phyloP scores from a whole-genome alignment of 2,888 invertebrate species.

The Dyspetes luteomarginatus region DNA sequence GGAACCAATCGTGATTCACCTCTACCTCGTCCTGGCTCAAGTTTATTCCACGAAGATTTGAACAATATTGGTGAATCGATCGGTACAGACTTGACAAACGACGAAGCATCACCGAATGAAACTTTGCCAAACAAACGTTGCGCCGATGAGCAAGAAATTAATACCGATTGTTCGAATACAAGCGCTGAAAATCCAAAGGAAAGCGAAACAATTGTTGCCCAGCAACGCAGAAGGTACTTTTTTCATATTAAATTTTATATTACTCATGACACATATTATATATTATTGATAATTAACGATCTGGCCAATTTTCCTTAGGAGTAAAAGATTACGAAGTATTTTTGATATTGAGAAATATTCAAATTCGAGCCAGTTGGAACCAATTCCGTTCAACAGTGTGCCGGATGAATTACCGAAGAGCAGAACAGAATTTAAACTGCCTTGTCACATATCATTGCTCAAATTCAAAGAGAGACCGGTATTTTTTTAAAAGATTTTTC shows the following conservation, averaged over 20 bases:
- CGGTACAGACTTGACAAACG: not conserved
- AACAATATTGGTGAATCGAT: constrained; percentile 8
- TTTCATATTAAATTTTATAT: not conserved
- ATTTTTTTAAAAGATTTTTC: constrained; percentile 2
- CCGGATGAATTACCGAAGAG: constrained; percentile 69
- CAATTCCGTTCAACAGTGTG: constrained; percentile 76
- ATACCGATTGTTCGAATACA: not conserved
- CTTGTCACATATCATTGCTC: constrained; percentile 72
- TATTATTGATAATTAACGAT: not conserved
- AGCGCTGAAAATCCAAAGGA: not conserved
- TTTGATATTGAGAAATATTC: constrained; percentile 29
- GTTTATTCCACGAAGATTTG: constrained; percentile 37
- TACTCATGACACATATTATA: not conserved
- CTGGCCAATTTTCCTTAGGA: constrained; percentile 31
- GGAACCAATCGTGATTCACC: constrained; percentile 26
- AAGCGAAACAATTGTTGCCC: not conserved
- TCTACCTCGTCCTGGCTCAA: constrained; percentile 31
- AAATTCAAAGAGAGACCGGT: constrained; percentile 67
- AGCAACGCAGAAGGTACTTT: constrained; percentile 39
- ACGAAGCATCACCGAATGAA: not conserved
- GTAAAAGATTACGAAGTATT: constrained; percentile 50
- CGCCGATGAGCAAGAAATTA: not conserved
- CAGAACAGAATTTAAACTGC: constrained; percentile 72
- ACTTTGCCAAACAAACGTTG: constrained; percentile 2
- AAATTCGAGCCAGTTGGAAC: constrained; percentile 69